A percentile compares a stretch with the other conserved stretches of the same genome.
These are phyloP conservation scores for Diarsia dahlii DNA, from an alignment of 2,888 invertebrate genomes.

Conservation along the genomic window DNA sequence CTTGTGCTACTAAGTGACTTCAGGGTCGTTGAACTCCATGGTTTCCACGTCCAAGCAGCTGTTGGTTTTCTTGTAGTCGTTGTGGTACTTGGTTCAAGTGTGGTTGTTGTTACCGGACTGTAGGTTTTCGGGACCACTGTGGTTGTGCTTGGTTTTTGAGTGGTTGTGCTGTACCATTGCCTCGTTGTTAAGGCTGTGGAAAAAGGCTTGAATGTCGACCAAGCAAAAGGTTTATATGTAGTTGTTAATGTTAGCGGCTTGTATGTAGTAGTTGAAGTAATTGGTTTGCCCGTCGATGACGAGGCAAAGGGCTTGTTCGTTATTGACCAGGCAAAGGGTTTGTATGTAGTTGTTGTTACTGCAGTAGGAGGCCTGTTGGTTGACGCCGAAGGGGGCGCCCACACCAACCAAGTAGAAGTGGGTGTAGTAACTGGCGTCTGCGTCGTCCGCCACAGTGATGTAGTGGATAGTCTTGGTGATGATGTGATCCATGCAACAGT, in stretches of 20 bases:
- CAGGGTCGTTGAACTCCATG: conserved; percentile 28
- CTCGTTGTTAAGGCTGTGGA: background rate
- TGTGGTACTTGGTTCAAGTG: conserved; percentile 11
- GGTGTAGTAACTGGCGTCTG: conserved; percentile 24
- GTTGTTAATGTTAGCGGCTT: conserved; percentile 13
- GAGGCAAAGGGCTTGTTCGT: conserved; percentile 2
- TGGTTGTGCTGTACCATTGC: conserved; percentile 11
- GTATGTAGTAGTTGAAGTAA: conserved; percentile 7
- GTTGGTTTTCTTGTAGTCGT: conserved; percentile 30
- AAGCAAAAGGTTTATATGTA: conserved; percentile 8
- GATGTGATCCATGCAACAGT: conserved; percentile 17
- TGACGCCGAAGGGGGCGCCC: background rate
- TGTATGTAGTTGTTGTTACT: conserved; percentile 10
- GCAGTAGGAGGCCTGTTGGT: conserved; percentile 10
- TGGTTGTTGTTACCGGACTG: conserved; percentile 4
- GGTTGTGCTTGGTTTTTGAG: conserved; percentile 9
- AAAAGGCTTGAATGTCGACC: conserved; percentile 17
- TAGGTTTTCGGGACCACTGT: conserved; percentile 11
- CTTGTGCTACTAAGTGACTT: conserved; percentile 3
- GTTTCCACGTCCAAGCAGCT: background rate
- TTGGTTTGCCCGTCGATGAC: conserved; percentile 10
- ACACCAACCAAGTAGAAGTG: conserved; percentile 4
- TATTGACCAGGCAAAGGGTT: conserved; percentile 14
- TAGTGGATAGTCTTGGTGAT: conserved; percentile 44
- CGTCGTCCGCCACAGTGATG: conserved; percentile 53